A percentile compares a stretch with the other conserved stretches of the same genome.
Evolutionary conservation across 92 coral and sea anemone genomes (phyloP).

Genomic region (Umimayanthus kanabou): DNA sequence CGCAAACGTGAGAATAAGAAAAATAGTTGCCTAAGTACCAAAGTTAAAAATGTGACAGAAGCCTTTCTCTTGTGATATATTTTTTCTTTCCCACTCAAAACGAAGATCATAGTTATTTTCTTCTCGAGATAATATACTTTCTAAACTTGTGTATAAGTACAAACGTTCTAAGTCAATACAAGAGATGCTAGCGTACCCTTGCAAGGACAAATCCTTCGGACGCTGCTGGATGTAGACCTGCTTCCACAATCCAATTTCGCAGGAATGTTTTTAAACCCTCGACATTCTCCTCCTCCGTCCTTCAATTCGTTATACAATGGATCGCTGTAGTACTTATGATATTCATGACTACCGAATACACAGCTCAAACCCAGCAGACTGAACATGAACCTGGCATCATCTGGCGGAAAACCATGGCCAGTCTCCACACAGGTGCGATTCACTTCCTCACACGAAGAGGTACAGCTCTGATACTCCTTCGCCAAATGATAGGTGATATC

Average conservation of each 20-base stretch:
- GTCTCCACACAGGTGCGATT: constrained; percentile 19
- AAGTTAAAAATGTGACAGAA: too few species aligned
- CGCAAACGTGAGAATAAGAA: too few species aligned
- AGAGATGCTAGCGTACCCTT: not conserved
- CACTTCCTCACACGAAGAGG: not conserved
- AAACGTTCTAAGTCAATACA: too few species aligned
- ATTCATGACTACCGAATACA: too few species aligned
- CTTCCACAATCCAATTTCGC: not conserved
- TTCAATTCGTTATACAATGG: not conserved
- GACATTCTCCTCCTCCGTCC: not conserved
- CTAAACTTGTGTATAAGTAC: too few species aligned
- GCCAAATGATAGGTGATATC: constrained; percentile 17
- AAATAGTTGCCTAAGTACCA: too few species aligned
- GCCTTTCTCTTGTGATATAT: too few species aligned
- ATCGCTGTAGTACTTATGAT: too few species aligned
- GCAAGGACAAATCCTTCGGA: constrained; percentile 27
- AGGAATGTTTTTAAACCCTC: not conserved
- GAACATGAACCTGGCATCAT: constrained; percentile 24
- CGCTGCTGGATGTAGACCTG: fast-evolving
- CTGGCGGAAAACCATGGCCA: constrained; percentile 25
- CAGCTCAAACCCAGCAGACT: not conserved
- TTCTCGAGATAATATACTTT: too few species aligned
- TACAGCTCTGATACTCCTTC: not conserved
- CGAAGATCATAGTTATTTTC: too few species aligned
- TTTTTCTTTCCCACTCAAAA: too few species aligned